These are phyloP conservation scores for Brachyhypopomus occidentalis DNA, from an alignment of 2,113 vertebrate species.

Conservation along the genomic window DNA sequence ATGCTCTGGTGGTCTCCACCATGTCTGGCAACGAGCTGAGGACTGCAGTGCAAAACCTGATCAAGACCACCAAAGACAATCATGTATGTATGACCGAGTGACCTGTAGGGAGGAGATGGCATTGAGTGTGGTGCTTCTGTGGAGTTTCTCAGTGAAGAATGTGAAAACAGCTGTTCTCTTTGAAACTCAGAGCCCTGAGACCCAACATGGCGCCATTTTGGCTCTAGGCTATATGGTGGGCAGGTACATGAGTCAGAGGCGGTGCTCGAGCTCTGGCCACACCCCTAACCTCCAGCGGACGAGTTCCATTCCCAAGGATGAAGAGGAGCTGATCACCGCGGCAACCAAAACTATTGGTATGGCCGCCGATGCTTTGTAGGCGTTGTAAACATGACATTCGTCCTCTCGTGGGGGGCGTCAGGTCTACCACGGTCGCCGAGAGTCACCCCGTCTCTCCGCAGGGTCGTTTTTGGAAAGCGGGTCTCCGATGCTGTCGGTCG, in stretches of 20 bases:
- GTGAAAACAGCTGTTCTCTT: slow-evolving; percentile 11
- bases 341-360: slow-evolving; percentile 91
- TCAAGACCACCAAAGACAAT: slow-evolving; percentile 92
- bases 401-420: too few relatives aligned
- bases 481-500: slow-evolving; percentile 82
- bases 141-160: neutral
- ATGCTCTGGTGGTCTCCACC: slow-evolving; percentile 89
- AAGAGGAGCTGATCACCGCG: slow-evolving; percentile 83
- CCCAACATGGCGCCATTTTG: slow-evolving; percentile 93
- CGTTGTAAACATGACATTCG: too few relatives aligned
- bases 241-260: slow-evolving; percentile 86
- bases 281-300: slow-evolving; percentile 64
- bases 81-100: slow-evolving; percentile 75
- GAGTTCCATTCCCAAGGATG: slow-evolving; percentile 71
- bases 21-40: slow-evolving; percentile 90
- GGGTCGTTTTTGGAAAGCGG: slow-evolving; percentile 89
- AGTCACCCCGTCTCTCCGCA: slow-evolving; percentile 54
- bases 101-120: too few relatives aligned
- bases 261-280: slow-evolving; percentile 62
- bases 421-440: neutral
- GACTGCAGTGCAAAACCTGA: slow-evolving; percentile 83
- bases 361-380: neutral
- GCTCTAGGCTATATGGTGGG: slow-evolving; percentile 94
- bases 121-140: neutral
- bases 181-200: slow-evolving; percentile 84